Conservation (phyloP, 92 coral and sea anemone genomes). For the Pocillopora grandis region DNA sequence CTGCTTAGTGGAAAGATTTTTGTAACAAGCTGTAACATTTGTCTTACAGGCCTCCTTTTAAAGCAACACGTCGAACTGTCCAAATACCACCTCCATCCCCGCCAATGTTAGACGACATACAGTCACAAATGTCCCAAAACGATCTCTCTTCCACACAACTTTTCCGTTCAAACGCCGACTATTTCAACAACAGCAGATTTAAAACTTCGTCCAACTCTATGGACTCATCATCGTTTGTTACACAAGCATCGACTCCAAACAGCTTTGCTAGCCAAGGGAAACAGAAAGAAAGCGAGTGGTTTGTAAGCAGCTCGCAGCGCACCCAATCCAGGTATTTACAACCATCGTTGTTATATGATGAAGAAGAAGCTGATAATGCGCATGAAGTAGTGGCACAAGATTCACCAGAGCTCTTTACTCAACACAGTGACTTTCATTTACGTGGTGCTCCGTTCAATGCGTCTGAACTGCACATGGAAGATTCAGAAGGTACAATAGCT, state of each 20-base stretch:
- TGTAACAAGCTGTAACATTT: background rate
- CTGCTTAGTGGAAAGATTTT: too few relatives aligned
- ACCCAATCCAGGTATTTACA: slow-evolving; percentile 11
- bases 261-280: slow-evolving; percentile 1
- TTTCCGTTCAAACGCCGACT: slow-evolving; percentile 59
- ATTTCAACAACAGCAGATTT: slow-evolving; percentile 12
- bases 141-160: slow-evolving; percentile 73
- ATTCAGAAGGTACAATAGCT: slow-evolving; percentile 14
- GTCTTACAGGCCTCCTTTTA: slow-evolving; percentile 49
- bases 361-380: slow-evolving; percentile 21
- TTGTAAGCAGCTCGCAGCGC: background rate
- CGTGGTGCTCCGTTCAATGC: background rate
- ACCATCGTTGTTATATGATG: slow-evolving; percentile 9
- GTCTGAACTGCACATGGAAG: background rate
- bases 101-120: slow-evolving; percentile 58
- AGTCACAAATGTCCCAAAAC: slow-evolving; percentile 73
- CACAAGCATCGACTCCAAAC: background rate
- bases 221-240: background rate
- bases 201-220: background rate
- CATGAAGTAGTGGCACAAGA: slow-evolving; percentile 51
- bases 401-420: slow-evolving; percentile 69
- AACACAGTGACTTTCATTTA: slow-evolving; percentile 11
- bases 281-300: background rate
- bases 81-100: slow-evolving; percentile 58
- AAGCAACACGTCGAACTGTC: slow-evolving; percentile 7